phyloP scores from a whole-genome alignment of 2,888 invertebrate species.

The Liopterus haemorrhoidalis region DNA sequence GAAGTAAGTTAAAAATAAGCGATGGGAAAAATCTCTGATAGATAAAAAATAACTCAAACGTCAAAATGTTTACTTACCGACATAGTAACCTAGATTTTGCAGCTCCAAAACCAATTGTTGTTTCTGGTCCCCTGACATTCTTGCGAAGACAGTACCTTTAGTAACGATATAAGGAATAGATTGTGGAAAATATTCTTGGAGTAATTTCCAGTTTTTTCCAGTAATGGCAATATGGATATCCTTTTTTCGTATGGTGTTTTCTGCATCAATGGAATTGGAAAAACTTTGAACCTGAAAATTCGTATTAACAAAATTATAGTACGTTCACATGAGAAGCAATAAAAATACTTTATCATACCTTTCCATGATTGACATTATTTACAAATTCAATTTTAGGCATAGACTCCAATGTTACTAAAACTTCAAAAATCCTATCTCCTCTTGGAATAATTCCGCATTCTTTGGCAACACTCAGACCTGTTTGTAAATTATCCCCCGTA shows the following conservation, averaged over 20 bases:
- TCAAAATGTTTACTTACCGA: slow-evolving; percentile 70
- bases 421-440: slow-evolving; percentile 24
- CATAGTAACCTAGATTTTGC: slow-evolving; percentile 80
- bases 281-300: no score
- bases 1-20: no score
- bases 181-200: slow-evolving; percentile 65
- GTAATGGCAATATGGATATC: slow-evolving; percentile 39
- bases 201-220: slow-evolving; percentile 65
- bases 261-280: no score
- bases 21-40: no score
- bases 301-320: no score
- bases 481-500: slow-evolving; percentile 87
- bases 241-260: slow-evolving; percentile 11
- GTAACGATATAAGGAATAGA: slow-evolving; percentile 61
- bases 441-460: slow-evolving; percentile 76
- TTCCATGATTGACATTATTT: slow-evolving; percentile 1
- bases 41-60: no score
- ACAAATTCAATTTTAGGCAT: slow-evolving; percentile 24
- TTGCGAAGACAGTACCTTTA: slow-evolving; percentile 82
- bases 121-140: slow-evolving; percentile 94
- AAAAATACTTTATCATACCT: neutral
- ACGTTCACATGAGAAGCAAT: neutral
- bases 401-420: no score
- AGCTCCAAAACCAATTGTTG: slow-evolving; percentile 83
- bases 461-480: slow-evolving; percentile 85